A percentile compares a stretch with the other conserved stretches of the same genome.
Conservation (phyloP, 2,797 vertebrate species). For the Pachyuromys duprasi region DNA sequence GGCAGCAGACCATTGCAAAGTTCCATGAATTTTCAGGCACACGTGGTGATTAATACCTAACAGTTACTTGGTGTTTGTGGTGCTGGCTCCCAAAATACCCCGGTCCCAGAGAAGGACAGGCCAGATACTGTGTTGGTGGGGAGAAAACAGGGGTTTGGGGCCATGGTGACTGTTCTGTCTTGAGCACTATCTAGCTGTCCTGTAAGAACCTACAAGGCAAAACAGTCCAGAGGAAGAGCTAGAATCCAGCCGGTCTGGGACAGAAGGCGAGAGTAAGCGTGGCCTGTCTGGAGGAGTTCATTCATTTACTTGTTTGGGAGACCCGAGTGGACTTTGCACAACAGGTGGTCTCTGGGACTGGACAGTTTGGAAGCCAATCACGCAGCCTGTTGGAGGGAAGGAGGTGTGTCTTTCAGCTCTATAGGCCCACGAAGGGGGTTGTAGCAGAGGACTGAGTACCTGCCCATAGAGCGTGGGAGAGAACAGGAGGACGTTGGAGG, state of each 20-base stretch:
- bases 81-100: not conserved
- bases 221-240: not conserved
- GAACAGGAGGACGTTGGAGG: not conserved
- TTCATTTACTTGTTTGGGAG: not conserved
- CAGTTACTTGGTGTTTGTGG: not conserved
- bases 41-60: not conserved
- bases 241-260: not conserved
- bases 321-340: not conserved
- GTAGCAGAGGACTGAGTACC: not conserved
- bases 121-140: not conserved
- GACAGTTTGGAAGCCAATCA: fast-evolving
- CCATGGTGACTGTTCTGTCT: not conserved
- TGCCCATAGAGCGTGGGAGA: no score
- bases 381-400: not conserved
- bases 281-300: not conserved
- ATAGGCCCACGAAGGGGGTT: fast-evolving
- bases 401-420: not conserved
- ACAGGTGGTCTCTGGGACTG: no score
- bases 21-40: not conserved
- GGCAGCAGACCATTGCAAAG: not conserved
- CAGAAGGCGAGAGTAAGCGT: not conserved
- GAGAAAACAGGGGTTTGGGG: not conserved
- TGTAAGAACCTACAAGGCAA: no score
- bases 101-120: not conserved
- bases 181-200: not conserved